phyloP scores from a whole-genome alignment of 2,797 vertebrate species.

The Anguilla marmorata region DNA sequence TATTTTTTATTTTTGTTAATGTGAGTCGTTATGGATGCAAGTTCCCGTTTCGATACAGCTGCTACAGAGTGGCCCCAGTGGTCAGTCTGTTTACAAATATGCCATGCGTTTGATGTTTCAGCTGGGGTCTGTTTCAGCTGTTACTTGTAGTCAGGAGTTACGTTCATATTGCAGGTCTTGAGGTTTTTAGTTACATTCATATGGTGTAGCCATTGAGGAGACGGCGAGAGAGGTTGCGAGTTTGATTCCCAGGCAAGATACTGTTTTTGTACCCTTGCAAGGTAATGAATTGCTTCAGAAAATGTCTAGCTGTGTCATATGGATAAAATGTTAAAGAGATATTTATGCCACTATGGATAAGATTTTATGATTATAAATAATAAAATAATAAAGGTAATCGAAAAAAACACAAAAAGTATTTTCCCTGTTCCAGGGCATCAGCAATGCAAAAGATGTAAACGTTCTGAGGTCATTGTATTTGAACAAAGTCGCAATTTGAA shows the following conservation, averaged over 20 bases:
- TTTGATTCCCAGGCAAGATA: neutral
- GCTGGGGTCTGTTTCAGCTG: neutral
- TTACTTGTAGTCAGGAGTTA: neutral
- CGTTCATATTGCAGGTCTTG: neutral
- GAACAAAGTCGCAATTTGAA: neutral
- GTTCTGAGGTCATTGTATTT: neutral
- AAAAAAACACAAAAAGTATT: neutral
- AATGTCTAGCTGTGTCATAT: neutral
- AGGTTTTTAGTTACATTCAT: constrained; percentile 9
- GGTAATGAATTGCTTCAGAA: neutral
- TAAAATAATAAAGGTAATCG: neutral
- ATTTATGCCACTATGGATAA: neutral
- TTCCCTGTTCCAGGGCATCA: neutral
- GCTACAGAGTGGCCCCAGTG: neutral
- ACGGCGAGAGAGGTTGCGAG: neutral
- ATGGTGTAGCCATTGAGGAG: neutral
- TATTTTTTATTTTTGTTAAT: constrained; percentile 32
- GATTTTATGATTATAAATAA: neutral
- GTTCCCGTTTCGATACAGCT: neutral
- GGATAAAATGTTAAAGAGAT: neutral
- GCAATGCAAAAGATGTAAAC: neutral
- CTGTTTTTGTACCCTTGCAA: neutral
- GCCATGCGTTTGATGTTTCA: neutral
- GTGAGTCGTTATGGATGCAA: neutral
- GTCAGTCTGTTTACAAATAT: neutral